A percentile compares a stretch with the other conserved stretches of the same genome.
These are phyloP conservation scores for Mungos mungo DNA, from an alignment of 2,113 vertebrate genomes.

Conservation along the genomic window DNA sequence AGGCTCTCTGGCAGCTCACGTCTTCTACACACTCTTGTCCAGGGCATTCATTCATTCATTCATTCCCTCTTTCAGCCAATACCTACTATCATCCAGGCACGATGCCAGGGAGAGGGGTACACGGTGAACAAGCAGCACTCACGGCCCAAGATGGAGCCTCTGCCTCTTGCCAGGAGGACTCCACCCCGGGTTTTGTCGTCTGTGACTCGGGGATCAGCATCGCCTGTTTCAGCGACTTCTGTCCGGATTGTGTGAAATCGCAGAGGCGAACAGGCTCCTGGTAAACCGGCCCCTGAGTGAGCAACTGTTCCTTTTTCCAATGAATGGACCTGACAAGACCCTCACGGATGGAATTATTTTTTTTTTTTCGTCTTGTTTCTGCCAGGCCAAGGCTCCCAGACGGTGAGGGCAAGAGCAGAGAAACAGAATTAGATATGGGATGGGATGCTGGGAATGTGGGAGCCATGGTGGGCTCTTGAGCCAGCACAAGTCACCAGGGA, in stretches of 20 bases:
- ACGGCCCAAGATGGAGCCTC: background rate
- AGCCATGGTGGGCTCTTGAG: background rate
- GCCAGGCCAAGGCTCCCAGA: background rate
- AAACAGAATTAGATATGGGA: background rate
- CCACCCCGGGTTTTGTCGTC: background rate
- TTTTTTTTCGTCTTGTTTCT: background rate
- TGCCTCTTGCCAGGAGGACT: background rate
- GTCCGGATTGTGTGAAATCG: background rate
- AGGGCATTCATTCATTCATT: background rate
- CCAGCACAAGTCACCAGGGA: background rate
- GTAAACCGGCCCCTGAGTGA: background rate
- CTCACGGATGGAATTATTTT: background rate
- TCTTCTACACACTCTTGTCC: background rate
- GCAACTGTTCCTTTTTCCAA: background rate
- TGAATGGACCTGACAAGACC: no score
- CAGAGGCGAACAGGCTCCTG: background rate
- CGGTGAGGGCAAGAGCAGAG: background rate
- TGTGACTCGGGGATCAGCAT: conserved; percentile 35
- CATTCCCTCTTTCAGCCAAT: background rate
- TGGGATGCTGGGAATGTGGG: background rate
- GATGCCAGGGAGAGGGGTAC: background rate
- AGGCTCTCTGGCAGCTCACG: background rate
- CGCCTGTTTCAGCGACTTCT: conserved; percentile 1
- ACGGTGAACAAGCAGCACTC: background rate
- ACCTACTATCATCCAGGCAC: background rate